Conservation (phyloP, 2,888 invertebrate species). For the Lepidocyrtinus sp. region DNA sequence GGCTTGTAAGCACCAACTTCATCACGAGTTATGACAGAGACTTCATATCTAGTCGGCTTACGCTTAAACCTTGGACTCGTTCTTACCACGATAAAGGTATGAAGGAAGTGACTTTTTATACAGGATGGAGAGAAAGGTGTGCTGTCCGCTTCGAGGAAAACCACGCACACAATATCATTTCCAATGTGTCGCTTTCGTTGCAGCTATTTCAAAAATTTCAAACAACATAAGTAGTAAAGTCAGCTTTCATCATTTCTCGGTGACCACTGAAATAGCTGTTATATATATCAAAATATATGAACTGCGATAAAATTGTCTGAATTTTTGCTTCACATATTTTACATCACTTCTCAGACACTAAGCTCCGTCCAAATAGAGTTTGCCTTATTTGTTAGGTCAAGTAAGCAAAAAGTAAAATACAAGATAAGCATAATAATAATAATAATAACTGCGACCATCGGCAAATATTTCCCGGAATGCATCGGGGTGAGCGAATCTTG, state of each 20-base stretch:
- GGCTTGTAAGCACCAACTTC: slow-evolving; percentile 97
- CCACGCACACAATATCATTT: slow-evolving; percentile 95
- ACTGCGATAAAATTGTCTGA: not conserved
- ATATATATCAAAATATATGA: not conserved
- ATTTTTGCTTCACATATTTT: too few species aligned
- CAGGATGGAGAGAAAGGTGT: slow-evolving; percentile 94
- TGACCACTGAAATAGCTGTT: slow-evolving; percentile 3
- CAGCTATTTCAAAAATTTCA: slow-evolving; percentile 74
- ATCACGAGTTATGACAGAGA: slow-evolving; percentile 92
- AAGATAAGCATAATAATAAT: too few species aligned
- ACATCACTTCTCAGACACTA: too few species aligned
- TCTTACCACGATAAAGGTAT: slow-evolving; percentile 92
- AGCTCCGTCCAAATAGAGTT: too few species aligned
- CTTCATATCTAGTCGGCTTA: slow-evolving; percentile 88
- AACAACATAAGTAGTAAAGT: slow-evolving; percentile 3
- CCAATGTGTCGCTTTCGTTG: slow-evolving; percentile 95
- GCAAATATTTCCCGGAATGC: too few species aligned
- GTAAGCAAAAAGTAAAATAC: too few species aligned
- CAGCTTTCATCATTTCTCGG: not conserved
- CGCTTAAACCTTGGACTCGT: slow-evolving; percentile 90
- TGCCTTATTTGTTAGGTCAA: too few species aligned
- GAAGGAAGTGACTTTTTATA: slow-evolving; percentile 95
- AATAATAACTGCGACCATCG: too few species aligned
- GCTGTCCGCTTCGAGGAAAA: slow-evolving; percentile 93
- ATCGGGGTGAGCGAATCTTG: too few species aligned